phyloP scores from a whole-genome alignment of 1,140 invertebrate genomes.

The Drosophila punjabiensis region DNA sequence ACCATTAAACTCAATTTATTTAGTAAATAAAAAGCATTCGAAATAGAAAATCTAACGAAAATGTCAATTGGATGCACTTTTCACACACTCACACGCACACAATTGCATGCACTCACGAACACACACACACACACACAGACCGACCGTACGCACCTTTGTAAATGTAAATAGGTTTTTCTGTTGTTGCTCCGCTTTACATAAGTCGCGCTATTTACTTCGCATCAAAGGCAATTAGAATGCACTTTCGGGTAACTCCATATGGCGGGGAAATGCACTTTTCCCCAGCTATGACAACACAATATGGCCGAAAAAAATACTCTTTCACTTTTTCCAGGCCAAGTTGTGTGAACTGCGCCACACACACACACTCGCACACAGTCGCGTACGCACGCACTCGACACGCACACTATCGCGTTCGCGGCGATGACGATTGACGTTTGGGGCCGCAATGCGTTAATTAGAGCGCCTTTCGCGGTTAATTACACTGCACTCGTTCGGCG shows the following conservation, averaged over 20 bases:
- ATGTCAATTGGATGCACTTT: slow-evolving; percentile 46
- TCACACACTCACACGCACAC: slow-evolving; percentile 2
- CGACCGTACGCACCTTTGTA: slow-evolving; percentile 47
- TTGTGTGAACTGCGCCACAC: slow-evolving; percentile 69
- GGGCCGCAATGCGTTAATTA: slow-evolving; percentile 51
- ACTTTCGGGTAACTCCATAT: slow-evolving; percentile 32
- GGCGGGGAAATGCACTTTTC: slow-evolving; percentile 63
- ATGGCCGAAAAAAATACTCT: slow-evolving; percentile 73
- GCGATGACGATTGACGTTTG: slow-evolving; percentile 31
- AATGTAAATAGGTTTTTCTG: slow-evolving; percentile 54
- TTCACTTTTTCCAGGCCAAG: slow-evolving; percentile 82
- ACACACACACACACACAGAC: slow-evolving; percentile 9
- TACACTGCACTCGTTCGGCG: slow-evolving; percentile 22
- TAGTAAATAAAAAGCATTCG: slow-evolving; percentile 10
- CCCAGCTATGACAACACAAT: slow-evolving; percentile 67
- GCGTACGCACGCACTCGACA: slow-evolving; percentile 31
- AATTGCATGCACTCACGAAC: neutral
- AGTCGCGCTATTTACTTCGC: slow-evolving; percentile 39
- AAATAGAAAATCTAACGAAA: slow-evolving; percentile 16
- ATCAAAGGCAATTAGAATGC: slow-evolving; percentile 10
- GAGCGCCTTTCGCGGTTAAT: slow-evolving; percentile 59
- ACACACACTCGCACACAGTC: slow-evolving; percentile 32
- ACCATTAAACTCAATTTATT: neutral
- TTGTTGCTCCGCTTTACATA: slow-evolving; percentile 52
- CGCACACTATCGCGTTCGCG: slow-evolving; percentile 44